These are phyloP conservation scores for Syrphus vitripennis DNA, from an alignment of 2,888 invertebrate genomes.

Conservation along the genomic window DNA sequence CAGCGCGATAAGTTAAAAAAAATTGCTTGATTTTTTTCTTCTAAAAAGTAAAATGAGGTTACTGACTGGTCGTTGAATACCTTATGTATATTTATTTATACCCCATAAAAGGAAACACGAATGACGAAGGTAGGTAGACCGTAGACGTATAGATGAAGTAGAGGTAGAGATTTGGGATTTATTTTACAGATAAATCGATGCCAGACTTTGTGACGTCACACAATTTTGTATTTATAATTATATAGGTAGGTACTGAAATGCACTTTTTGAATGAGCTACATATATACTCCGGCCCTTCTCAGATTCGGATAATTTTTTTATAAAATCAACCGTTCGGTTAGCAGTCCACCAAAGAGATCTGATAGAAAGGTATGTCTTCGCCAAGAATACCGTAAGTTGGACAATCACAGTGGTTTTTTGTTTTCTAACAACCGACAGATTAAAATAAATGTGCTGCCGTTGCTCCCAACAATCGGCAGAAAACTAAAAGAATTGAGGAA, in stretches of 20 bases:
- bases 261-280: conserved; percentile 21
- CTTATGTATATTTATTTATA: not conserved
- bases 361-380: not conserved
- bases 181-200: conserved; percentile 33
- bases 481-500: not conserved
- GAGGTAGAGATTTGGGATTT: conserved; percentile 4
- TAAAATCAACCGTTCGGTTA: conserved; percentile 15
- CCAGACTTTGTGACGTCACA: conserved; percentile 61
- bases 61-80: conserved; percentile 6
- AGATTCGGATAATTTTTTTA: conserved; percentile 22
- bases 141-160: not conserved
- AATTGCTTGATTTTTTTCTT: not conserved
- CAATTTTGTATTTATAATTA: not conserved
- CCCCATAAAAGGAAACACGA: conserved; percentile 9
- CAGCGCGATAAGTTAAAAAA: not conserved
- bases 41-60: conserved; percentile 8
- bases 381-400: conserved; percentile 10
- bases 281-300: no score
- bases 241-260: not conserved
- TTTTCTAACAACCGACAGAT: not conserved
- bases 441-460: not conserved
- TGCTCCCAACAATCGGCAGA: conserved; percentile 10
- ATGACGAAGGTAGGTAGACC: not conserved
- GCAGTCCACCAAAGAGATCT: not conserved
- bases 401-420: not conserved